Evolutionary conservation across 2,888 invertebrate species (phyloP).

Genomic region (Phortica magna): DNA sequence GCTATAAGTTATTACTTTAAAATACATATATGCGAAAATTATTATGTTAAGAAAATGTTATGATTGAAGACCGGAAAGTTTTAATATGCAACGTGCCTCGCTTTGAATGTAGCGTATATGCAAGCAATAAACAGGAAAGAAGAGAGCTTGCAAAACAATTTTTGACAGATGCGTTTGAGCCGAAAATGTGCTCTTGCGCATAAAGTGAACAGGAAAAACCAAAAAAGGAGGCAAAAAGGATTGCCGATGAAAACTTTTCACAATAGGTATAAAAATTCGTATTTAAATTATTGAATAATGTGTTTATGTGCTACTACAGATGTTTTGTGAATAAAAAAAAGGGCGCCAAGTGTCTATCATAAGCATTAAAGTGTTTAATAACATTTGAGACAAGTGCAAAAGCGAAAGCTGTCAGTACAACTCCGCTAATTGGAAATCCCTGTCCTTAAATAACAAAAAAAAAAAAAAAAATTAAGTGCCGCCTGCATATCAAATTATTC

Average conservation of each 20-base stretch:
- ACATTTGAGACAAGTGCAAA: not conserved
- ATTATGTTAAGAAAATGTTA: not conserved
- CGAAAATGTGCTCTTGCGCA: constrained; percentile 26
- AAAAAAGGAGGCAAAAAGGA: constrained; percentile 11
- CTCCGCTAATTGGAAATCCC: not conserved
- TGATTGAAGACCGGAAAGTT: not conserved
- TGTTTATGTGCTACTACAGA: not conserved
- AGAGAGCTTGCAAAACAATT: constrained; percentile 19
- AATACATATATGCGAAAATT: not conserved
- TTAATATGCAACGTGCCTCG: not conserved
- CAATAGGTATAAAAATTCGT: constrained; percentile 9
- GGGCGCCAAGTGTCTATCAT: not conserved
- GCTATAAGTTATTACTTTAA: not conserved
- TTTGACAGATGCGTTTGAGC: constrained; percentile 21
- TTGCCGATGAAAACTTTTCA: constrained; percentile 24
- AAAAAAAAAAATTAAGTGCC: too few relatives aligned
- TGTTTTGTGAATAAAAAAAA: not conserved
- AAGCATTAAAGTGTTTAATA: not conserved
- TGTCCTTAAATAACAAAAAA: not conserved
- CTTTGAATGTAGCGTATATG: not conserved
- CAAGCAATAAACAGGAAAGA: constrained; percentile 15
- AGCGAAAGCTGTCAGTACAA: not conserved
- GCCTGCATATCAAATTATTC: too few relatives aligned
- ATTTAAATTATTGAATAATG: not conserved
- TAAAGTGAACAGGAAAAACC: not conserved